Base-by-base conservation (phyloP, 2,888 invertebrate genomes). In the Julus scanicus region DNA sequence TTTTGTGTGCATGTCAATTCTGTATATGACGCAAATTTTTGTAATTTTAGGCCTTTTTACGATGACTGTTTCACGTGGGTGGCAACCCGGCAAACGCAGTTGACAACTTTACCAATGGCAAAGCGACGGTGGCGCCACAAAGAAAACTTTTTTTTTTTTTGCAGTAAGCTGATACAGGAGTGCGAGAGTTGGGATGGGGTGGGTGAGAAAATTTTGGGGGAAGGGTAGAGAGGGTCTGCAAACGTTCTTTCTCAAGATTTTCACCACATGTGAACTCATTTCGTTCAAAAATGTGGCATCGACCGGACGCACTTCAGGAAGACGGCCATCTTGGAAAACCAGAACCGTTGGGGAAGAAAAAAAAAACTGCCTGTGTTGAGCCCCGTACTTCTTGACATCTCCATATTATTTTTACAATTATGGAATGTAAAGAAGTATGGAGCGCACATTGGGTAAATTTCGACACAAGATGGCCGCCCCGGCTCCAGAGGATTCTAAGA, bases 341-440 rank as follows among this genome's bases (percentile, higher is more conserved):
- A 13, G 63, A n/a, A 53, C 9, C 9, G 3, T 53, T 53, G 53
- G 11, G 15, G 4, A 2, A 11, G 53, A 53, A 53, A 2, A 9
- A 15, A 15, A 53, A 53, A 15, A 15, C 4, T 53, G 53, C 53
- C n/a, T 3, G 63, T 17, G 63, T 5, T 63, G 63, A 63, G n/a
- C 63, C 63, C 63, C 63, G 63, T 63, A 63, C 63, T 63, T 63
- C 63, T 63, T 63, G n/a, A 63, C 63, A 63, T 63, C 63, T 63
- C 63, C 63, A 63, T 63, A 63, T 63, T 63, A 63, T 63, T 63
- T 63, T 1, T 4, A 63, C n/a, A 63, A 63, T 63, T 63, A 63
- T 63, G 63, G 63, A 63, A 63, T 63, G 63, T 63, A 63, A 63
- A 63, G 63, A 63, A 63, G 63, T 63, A 63, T 63, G 63, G 63